Evolutionary conservation across 2,797 vertebrate species (phyloP), one percentile per base, ranked within the genome.

Genomic region (Chelmon rostratus): DNA sequence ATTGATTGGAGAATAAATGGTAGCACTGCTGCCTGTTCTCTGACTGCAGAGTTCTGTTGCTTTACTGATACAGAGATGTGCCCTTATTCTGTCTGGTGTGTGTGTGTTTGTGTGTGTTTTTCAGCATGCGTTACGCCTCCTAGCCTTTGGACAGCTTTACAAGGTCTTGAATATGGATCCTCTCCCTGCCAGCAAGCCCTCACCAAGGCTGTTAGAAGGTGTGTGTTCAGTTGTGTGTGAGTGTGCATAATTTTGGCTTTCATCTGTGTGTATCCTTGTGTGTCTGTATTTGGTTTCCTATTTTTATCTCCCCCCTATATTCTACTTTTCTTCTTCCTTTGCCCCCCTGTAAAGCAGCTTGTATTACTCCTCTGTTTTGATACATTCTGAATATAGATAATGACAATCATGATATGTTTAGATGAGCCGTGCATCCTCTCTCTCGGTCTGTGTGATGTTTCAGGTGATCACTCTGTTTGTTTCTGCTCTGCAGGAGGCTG

Each of bases 121-220:
- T 58, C 87, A 98, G 97, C 96, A 97, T 37, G 96, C 96, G 1
- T 94, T 98, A 85, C 95, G 97, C 89, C 96, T 98, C 82, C 95
- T 97, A 65, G 97, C 97, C 86, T 98, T 98, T 79, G 97, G 97
- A 91, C 97, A 98, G 89, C 96, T 98, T 84, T 96, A 98, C 92
- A 97, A 96, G 92, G 96, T 98, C 81, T 88, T 98, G 93, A 96
- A 97, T 83, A 97, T 98, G 97, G 97, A 97, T 87, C 97, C 96
- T 67, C 96, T 98, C 73, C 96, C 97, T 61, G 95, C 95, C 88
- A 96, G 93, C 92, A 97, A 96, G 76, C 95, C 95, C 68, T 96
- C 96, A 88, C 92, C 96, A 82, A 96, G 96, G 92, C 96, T 96
- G 81, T 92, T 95, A 49, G 97, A 98, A 96, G 97, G 97, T 98